Evolutionary conservation across 2,888 invertebrate genomes (phyloP), one percentile per base, ranked within the genome.

Genomic region (Didymodactylos carnosus): DNA sequence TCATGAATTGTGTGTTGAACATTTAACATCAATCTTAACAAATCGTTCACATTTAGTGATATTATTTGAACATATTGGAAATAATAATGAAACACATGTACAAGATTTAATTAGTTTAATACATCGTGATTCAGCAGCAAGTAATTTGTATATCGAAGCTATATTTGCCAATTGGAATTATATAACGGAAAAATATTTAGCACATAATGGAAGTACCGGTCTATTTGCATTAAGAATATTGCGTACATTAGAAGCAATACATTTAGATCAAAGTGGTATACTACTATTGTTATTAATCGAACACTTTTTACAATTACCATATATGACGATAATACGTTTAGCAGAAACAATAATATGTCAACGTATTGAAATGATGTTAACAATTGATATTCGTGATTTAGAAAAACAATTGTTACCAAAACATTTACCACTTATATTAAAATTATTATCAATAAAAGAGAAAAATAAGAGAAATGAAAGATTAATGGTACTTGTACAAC

Each of bases 321-420:
- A 89, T 76, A 85, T 90, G 40, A 88, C 89, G 0, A 80, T 89
- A 35, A 86, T 87, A 1, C 86, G 89, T 76, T 83, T 88, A 79
- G 89, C 89, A 73, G 88, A 88, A n/a, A 88, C 88, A 78, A 85
- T 91, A 73, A 89, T 89, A 0, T 88, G 88, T 80, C 80, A 82
- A 29, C 86, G 89, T 77, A 87, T 89, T 53, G 88, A 88, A 79
- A 84, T 88, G 77, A 81, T 91, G n/a, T 84, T 89, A 76, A 87
- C 88, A 0, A 88, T 88, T 13, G 78, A 78, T 51, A 77, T 35
- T 35, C 53, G 35, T 29, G 19, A 11, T 10, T 23, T 71, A 27
- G 7, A 40, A 39, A 27, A 39, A 3, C 40, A 43, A 70, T 25
- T 41, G 10, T 19, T 40, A 10, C 70, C 41, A 70, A 40, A 40